Conservation (phyloP, 2,888 invertebrate species). For the Acronicta aceris region DNA sequence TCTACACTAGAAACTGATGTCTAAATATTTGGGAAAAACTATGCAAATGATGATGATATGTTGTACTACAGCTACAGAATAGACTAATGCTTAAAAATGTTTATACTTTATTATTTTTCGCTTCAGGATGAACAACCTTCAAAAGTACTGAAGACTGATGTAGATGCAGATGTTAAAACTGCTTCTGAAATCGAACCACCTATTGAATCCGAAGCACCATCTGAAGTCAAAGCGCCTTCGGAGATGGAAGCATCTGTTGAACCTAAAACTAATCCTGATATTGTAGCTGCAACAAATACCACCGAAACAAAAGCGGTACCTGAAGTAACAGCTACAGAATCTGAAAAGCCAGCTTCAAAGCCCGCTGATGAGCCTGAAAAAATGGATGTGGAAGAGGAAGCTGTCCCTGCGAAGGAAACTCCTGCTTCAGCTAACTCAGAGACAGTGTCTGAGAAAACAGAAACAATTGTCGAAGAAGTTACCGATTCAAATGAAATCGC, state of each 20-base stretch:
- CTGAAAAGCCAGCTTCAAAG: constrained; percentile 30
- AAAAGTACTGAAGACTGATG: constrained; percentile 88
- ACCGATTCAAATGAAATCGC: constrained; percentile 63
- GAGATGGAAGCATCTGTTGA: constrained; percentile 10
- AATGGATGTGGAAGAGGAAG: constrained; percentile 73
- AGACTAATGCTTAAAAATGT: no score
- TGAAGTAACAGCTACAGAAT: constrained; percentile 8
- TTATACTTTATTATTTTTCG: neutral
- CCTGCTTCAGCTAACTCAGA: constrained; percentile 27
- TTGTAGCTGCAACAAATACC: constrained; percentile 14
- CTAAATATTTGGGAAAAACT: no score
- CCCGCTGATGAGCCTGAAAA: constrained; percentile 64
- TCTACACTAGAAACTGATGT: no score
- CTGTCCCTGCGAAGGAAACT: constrained; percentile 32
- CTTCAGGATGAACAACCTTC: constrained; percentile 82
- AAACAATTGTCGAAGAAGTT: constrained; percentile 67
- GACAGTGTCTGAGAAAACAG: constrained; percentile 55
- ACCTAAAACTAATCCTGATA: constrained; percentile 3
- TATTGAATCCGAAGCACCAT: constrained; percentile 5
- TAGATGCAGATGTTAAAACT: constrained; percentile 71
- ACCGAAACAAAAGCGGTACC: constrained; percentile 37
- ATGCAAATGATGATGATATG: no score
- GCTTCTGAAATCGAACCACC: constrained; percentile 51
- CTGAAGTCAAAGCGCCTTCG: constrained; percentile 3
- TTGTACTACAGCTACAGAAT: no score